phyloP scores from a whole-genome alignment of 1,140 invertebrate species.

The Leptinotarsa undecemlineata region DNA sequence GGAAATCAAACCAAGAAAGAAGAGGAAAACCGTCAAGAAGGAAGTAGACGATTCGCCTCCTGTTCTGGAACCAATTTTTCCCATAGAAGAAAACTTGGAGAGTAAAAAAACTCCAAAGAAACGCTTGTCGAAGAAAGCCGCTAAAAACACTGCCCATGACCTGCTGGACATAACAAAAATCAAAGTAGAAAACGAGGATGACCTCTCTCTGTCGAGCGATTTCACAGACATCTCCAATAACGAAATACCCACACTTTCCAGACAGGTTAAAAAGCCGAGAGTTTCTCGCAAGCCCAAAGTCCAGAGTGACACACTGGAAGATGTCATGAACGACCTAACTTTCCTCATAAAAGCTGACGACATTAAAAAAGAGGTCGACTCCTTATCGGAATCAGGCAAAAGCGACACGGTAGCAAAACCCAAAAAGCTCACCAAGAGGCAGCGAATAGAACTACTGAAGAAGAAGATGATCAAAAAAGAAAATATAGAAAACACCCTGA shows the following conservation, averaged over 20 bases:
- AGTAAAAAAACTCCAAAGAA: constrained; percentile 40
- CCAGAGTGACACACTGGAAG: constrained; percentile 39
- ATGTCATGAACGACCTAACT: constrained; percentile 49
- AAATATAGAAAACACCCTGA: constrained; percentile 47
- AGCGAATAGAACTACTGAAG: constrained; percentile 42
- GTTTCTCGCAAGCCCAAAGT: constrained; percentile 18
- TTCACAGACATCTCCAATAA: constrained; percentile 18
- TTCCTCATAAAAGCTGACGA: constrained; percentile 43
- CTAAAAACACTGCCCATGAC: background rate
- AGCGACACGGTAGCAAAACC: constrained; percentile 34
- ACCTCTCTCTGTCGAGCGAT: constrained; percentile 9
- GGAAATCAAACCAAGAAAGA: constrained; percentile 36
- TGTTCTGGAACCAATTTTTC: constrained; percentile 47
- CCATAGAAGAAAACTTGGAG: constrained; percentile 41
- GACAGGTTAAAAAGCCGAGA: constrained; percentile 22
- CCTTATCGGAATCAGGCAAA: constrained; percentile 38
- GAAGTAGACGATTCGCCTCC: constrained; percentile 39
- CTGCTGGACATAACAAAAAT: constrained; percentile 31
- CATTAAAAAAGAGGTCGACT: constrained; percentile 44
- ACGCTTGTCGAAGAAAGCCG: constrained; percentile 31
- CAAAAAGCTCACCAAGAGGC: constrained; percentile 42
- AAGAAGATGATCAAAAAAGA: constrained; percentile 46
- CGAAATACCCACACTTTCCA: constrained; percentile 21
- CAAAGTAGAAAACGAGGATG: constrained; percentile 29
- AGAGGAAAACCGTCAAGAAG: constrained; percentile 26